Evolutionary conservation across 64 coral and sea anemone genomes (phyloP).

Genomic region (Porites lutea): DNA sequence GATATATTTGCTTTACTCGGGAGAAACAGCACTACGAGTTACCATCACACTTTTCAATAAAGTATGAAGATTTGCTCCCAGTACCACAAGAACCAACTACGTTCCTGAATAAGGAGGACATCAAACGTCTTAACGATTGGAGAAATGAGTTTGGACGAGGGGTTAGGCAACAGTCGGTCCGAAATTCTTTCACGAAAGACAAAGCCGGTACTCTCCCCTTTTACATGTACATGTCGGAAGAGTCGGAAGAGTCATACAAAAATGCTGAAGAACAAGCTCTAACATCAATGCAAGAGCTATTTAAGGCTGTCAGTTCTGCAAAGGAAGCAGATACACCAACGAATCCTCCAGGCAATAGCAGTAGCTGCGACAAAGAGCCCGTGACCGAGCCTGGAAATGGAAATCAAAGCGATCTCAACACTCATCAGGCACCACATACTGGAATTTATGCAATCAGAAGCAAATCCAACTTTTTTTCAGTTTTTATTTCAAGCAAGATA

Average conservation of each 20-base stretch:
- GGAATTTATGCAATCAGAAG: constrained; percentile 60
- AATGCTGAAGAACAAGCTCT: too few relatives aligned
- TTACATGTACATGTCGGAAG: constrained; percentile 58
- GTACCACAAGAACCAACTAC: constrained; percentile 67
- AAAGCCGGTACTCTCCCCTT: constrained; percentile 73
- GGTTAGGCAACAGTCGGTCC: constrained; percentile 64
- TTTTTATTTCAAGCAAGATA: constrained; percentile 44
- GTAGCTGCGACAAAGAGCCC: constrained; percentile 28
- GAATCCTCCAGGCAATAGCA: not conserved
- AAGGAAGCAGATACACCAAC: constrained; percentile 13
- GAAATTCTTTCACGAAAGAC: constrained; percentile 71
- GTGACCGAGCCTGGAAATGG: constrained; percentile 4
- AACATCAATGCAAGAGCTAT: too few relatives aligned
- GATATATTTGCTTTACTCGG: constrained; percentile 51
- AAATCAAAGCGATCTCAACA: constrained; percentile 26
- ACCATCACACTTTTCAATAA: constrained; percentile 35
- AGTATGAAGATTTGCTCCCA: constrained; percentile 64
- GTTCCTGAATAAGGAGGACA: constrained; percentile 37
- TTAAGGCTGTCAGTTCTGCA: constrained; percentile 20
- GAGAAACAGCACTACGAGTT: constrained; percentile 55
- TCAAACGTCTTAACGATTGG: constrained; percentile 68
- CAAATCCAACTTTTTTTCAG: constrained; percentile 31
- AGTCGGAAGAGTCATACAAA: not conserved
- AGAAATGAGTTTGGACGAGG: constrained; percentile 72
- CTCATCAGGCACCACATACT: constrained; percentile 32